Conservation (phyloP, 2,113 vertebrate genomes). For the Dicerorhinus sumatrensis region DNA sequence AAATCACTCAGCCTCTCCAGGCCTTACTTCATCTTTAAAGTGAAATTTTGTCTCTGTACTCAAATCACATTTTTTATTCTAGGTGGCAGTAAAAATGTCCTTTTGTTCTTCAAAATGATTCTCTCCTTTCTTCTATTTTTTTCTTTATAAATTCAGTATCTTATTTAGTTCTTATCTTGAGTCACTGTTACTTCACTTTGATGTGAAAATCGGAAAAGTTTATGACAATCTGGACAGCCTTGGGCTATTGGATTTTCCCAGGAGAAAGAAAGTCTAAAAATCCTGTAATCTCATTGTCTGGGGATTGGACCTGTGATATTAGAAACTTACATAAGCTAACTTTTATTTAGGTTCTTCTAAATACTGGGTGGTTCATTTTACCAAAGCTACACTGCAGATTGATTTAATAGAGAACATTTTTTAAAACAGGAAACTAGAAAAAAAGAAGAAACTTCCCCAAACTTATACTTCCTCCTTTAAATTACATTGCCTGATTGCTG, state of each 20-base stretch:
- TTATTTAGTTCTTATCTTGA: slow-evolving; percentile 7
- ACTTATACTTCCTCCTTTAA: background rate
- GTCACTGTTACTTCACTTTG: slow-evolving; percentile 17
- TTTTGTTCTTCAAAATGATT: background rate
- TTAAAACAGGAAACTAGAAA: background rate
- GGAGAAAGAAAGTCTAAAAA: background rate
- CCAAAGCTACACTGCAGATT: background rate
- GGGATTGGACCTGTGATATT: background rate
- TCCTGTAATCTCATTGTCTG: background rate
- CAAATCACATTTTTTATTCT: slow-evolving; percentile 15
- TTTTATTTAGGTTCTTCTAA: background rate
- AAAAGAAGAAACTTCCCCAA: background rate
- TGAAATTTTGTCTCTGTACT: background rate
- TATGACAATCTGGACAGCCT: background rate
- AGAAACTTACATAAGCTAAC: background rate
- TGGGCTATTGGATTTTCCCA: background rate
- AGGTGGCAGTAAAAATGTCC: background rate
- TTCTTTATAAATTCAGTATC: background rate
- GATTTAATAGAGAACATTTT: background rate
- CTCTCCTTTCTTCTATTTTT: background rate
- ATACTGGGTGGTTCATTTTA: background rate
- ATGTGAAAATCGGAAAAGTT: background rate
- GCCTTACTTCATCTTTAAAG: background rate
- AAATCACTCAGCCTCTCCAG: background rate
- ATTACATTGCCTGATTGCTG: background rate